Percentiles rank a stretch among this genome's conserved stretches.
Conservation (phyloP, 2,113 vertebrate genomes). For the Notiomystis cincta region DNA sequence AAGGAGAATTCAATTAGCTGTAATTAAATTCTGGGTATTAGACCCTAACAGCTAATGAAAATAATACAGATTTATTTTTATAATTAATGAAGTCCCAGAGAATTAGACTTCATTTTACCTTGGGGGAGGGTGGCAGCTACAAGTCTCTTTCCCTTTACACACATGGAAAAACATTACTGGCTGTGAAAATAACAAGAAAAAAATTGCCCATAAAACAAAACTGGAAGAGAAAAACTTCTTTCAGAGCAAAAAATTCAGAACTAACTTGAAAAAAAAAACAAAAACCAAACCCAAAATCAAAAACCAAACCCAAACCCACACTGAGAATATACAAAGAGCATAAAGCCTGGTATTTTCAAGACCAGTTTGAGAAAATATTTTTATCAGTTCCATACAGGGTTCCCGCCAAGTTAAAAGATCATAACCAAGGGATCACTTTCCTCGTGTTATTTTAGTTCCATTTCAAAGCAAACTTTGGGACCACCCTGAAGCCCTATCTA, state of each 20-base stretch:
- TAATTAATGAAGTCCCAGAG: slow-evolving; percentile 40
- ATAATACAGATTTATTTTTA: slow-evolving; percentile 22
- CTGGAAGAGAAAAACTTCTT: not conserved
- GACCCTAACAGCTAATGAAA: slow-evolving; percentile 28
- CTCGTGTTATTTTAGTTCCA: not conserved
- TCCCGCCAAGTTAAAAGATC: not conserved
- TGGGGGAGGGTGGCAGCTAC: not conserved
- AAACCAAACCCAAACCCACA: not conserved
- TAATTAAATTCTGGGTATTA: slow-evolving; percentile 40
- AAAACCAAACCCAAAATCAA: too few species aligned
- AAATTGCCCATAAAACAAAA: not conserved
- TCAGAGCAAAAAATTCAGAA: not conserved
- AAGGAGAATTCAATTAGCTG: slow-evolving; percentile 35
- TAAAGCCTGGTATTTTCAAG: not conserved
- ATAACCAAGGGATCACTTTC: not conserved
- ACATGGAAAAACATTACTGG: not conserved
- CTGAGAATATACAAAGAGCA: not conserved
- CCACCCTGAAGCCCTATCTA: not conserved
- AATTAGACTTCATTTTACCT: slow-evolving; percentile 29
- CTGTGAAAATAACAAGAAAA: not conserved
- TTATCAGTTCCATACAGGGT: not conserved
- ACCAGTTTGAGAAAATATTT: not conserved
- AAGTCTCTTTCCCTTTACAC: not conserved
- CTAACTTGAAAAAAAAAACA: not conserved
- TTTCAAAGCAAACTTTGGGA: not conserved